Evolutionary conservation across 2,888 invertebrate genomes (phyloP).

Genomic region (Lasius fuliginosus): DNA sequence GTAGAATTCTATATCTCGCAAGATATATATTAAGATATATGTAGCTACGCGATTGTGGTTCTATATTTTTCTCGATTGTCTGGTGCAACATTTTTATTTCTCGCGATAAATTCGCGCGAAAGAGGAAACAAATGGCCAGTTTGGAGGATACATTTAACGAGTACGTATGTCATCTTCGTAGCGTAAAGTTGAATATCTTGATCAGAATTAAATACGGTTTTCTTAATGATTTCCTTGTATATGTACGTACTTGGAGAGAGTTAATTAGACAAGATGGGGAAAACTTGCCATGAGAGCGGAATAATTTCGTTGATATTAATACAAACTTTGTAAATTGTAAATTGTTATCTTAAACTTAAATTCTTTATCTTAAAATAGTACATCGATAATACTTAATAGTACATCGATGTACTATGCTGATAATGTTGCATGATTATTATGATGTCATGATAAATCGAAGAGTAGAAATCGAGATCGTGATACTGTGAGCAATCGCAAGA

Average conservation of each 20-base stretch:
- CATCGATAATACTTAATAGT: background rate
- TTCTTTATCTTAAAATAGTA: constrained; percentile 9
- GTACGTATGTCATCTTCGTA: background rate
- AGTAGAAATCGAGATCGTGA: constrained; percentile 30
- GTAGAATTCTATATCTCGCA: constrained; percentile 1
- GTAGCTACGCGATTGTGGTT: background rate
- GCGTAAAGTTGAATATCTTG: background rate
- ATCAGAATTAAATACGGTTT: background rate
- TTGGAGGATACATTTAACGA: background rate
- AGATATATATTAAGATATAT: background rate
- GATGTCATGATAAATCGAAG: background rate
- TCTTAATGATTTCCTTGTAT: background rate
- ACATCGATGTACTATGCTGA: constrained; percentile 1
- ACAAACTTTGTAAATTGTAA: constrained; percentile 21
- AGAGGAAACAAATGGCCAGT: background rate
- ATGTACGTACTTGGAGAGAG: background rate
- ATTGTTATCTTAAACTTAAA: constrained; percentile 36
- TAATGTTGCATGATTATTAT: constrained; percentile 22
- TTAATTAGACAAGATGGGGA: background rate
- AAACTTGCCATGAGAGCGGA: background rate
- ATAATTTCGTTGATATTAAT: constrained; percentile 37
- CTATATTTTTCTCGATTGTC: background rate
- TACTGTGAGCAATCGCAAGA: constrained; percentile 50
- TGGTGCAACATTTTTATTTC: background rate
- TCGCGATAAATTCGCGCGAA: background rate